Evolutionary conservation across 2,113 vertebrate genomes (phyloP).

Genomic region (Alligator sinensis): DNA sequence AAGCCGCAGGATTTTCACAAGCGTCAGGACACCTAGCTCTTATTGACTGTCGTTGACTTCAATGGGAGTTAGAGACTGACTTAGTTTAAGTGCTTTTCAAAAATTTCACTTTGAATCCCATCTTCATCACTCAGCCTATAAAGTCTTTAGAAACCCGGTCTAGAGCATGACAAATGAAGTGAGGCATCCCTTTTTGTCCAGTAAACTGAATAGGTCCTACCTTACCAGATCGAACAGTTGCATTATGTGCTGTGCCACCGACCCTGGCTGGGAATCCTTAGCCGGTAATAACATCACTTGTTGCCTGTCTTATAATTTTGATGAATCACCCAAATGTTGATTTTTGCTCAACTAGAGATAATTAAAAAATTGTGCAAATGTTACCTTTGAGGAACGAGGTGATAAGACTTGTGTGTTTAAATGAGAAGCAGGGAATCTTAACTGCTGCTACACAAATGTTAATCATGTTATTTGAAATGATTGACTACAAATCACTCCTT

Average conservation of each 20-base stretch:
- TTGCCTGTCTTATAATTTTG: not conserved
- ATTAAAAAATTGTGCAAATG: conserved; percentile 6
- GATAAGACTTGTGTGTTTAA: not conserved
- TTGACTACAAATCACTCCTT: not conserved
- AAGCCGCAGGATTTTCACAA: not conserved
- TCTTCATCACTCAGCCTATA: not conserved
- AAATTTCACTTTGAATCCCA: not conserved
- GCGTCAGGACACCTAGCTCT: not conserved
- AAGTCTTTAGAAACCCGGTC: not conserved
- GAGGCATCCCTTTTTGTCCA: not conserved
- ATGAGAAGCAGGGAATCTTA: not conserved
- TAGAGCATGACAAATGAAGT: not conserved
- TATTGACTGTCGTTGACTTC: not conserved
- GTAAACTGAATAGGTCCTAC: not conserved
- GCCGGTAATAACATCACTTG: conserved; percentile 2
- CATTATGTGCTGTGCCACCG: not conserved
- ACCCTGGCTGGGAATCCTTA: not conserved
- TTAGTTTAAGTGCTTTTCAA: fast-evolving
- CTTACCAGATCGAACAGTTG: not conserved
- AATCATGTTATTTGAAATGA: not conserved
- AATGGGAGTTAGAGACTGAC: fast-evolving
- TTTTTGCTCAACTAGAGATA: not conserved
- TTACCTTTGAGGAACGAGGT: conserved; percentile 32
- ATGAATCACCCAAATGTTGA: conserved; percentile 14
- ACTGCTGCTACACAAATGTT: not conserved